A percentile compares a stretch with the other conserved stretches of the same genome.
Conservation (phyloP, 2,113 vertebrate species). For the Amphiprion percula region DNA sequence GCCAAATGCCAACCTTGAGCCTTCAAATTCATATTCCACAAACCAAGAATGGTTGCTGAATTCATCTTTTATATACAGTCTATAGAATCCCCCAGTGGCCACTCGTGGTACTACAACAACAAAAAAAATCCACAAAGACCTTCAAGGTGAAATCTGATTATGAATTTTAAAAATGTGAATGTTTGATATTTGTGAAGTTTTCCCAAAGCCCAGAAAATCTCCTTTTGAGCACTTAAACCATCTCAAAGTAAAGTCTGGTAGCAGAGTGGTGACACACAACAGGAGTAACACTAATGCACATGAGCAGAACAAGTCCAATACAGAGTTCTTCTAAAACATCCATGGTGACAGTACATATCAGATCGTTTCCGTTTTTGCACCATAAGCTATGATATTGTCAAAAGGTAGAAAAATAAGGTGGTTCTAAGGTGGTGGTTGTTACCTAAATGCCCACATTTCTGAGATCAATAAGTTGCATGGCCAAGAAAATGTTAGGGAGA, state of each 20-base stretch:
- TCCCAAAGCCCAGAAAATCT: not conserved
- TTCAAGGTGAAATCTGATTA: too few relatives aligned
- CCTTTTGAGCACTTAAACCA: not conserved
- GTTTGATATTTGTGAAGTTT: not conserved
- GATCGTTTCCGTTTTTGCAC: not conserved
- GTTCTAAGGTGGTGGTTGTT: not conserved
- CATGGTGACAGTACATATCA: not conserved
- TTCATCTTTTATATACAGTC: too few relatives aligned
- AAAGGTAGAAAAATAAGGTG: not conserved
- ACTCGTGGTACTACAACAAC: not conserved
- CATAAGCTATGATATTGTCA: slow-evolving; percentile 5
- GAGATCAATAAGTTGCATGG: slow-evolving; percentile 17
- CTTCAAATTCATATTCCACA: too few relatives aligned
- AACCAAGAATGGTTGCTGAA: too few relatives aligned
- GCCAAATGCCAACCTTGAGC: too few relatives aligned
- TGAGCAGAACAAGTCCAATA: not conserved
- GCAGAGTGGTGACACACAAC: too few relatives aligned
- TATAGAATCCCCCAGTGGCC: not conserved
- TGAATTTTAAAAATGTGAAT: not conserved
- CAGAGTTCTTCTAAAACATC: not conserved
- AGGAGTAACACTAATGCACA: slow-evolving; percentile 18
- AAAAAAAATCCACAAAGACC: too few relatives aligned
- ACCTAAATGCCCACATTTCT: not conserved
- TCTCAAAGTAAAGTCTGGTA: not conserved
- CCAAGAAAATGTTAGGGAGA: not conserved